phyloP scores from a whole-genome alignment of 2,113 vertebrate genomes.

The Crotophaga sulcirostris region DNA sequence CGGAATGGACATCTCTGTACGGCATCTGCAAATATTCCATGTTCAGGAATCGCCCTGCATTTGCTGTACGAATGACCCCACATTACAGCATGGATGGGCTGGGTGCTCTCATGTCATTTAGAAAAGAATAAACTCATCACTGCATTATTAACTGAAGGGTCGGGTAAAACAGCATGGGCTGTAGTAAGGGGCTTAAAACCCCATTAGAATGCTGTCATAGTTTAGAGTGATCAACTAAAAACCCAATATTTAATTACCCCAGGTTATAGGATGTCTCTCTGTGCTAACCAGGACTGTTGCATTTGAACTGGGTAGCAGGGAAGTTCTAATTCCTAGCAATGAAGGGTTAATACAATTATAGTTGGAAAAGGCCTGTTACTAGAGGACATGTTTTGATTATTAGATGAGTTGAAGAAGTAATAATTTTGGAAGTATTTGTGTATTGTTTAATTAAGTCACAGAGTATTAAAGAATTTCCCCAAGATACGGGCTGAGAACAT shows the following conservation, averaged over 20 bases:
- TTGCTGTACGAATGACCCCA: background rate
- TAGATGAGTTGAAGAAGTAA: slow-evolving; percentile 75
- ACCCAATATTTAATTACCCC: slow-evolving; percentile 6
- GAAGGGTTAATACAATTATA: slow-evolving; percentile 73
- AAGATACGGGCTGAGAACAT: slow-evolving; percentile 73
- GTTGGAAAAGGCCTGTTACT: slow-evolving; percentile 67
- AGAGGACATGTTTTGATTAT: slow-evolving; percentile 79
- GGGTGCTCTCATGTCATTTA: background rate
- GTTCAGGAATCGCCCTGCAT: background rate
- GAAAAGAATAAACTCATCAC: background rate
- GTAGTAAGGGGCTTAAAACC: background rate
- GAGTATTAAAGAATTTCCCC: slow-evolving; percentile 76
- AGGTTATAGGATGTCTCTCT: background rate
- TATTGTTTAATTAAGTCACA: slow-evolving; percentile 77
- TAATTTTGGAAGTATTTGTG: slow-evolving; percentile 70
- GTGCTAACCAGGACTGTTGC: background rate
- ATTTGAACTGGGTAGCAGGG: background rate
- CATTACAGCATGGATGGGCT: background rate
- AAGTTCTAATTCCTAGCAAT: slow-evolving; percentile 6
- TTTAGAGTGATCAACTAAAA: background rate
- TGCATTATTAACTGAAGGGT: background rate
- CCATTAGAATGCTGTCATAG: background rate
- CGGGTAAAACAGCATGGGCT: background rate
- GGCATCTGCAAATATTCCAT: background rate
- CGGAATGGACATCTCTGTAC: background rate